Evolutionary conservation across 2,888 invertebrate species (phyloP), one percentile per base, ranked within the genome.

Genomic region (Apantesis nais): DNA sequence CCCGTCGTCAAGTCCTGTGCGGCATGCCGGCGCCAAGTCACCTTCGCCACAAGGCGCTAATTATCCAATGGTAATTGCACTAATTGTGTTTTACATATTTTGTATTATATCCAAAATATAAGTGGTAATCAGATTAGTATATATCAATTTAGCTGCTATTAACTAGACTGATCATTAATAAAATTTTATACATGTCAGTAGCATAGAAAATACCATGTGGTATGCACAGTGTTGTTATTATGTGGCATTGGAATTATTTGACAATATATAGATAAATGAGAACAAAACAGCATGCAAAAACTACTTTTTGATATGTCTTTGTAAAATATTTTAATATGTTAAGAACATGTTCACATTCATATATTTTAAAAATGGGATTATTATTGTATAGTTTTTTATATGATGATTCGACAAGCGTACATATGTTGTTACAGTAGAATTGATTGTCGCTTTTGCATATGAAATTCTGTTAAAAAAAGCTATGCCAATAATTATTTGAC

Each of bases 1-100:
- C 92, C 96, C 97, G 86, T 97, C 97, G 79, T 97, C 97, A 87
- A 98, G 97, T 93, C 98, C 98, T 83, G 97, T 98, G 85, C 96
- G 98, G 93, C 97, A 96, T 90, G 96, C 97, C 77, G 96, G 97
- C 87, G 97, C 97, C 79, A 98, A 98, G 90, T 97, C 97, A 89
- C 97, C 97, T 78, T 97, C 97, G 83, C 97, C 97, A 70, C 97
- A 97, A 90, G 97, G 97, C 91, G 96, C 96, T 79, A 96, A 96
- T 82, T 98, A 97, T 95, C 97, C 97, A 91, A 97, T 98, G 97
- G 97, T 97, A 89, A 96, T 92, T 88, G 67, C 2, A 60, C 31
- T 66, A 39, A 14, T 55, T 58, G 55, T 55, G 12, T 52, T 52
- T 52, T n/a, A 19, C 8, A 48, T 7, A 22, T 48, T 44, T 44